phyloP scores from a whole-genome alignment of 2,113 vertebrate genomes.

The Charadrius vociferus region DNA sequence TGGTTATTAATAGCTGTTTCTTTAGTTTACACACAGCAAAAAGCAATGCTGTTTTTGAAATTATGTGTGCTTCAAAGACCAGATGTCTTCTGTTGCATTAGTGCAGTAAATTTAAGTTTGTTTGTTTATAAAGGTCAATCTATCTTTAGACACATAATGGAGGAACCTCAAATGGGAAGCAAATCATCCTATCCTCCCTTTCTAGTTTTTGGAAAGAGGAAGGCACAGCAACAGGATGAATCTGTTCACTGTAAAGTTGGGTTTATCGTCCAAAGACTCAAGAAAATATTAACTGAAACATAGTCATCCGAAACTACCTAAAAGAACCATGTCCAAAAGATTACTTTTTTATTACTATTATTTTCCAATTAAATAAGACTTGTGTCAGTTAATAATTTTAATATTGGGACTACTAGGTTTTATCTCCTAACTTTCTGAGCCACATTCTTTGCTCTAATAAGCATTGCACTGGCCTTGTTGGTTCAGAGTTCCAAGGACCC shows the following conservation, averaged over 20 bases:
- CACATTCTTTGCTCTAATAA: neutral
- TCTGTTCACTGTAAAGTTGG: neutral
- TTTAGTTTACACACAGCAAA: neutral
- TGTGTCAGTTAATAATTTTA: neutral
- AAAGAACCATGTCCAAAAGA: neutral
- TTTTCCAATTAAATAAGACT: neutral
- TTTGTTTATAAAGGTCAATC: neutral
- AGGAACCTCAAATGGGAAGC: neutral
- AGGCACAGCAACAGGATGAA: neutral
- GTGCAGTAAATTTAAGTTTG: neutral
- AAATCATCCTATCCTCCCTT: neutral
- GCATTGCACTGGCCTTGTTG: too few relatives aligned
- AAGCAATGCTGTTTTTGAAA: neutral
- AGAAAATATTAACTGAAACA: neutral
- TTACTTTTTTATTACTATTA: neutral
- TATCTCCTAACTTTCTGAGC: neutral
- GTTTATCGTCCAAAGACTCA: neutral
- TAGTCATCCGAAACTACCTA: neutral
- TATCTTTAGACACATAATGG: neutral
- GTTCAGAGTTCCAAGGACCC: neutral
- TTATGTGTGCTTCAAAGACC: neutral
- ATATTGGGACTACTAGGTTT: neutral
- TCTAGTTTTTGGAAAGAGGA: neutral
- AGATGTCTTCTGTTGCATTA: neutral
- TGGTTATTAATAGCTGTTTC: neutral